Conservation (phyloP, 1,140 invertebrate genomes). For the Saxidomus purpurata region DNA sequence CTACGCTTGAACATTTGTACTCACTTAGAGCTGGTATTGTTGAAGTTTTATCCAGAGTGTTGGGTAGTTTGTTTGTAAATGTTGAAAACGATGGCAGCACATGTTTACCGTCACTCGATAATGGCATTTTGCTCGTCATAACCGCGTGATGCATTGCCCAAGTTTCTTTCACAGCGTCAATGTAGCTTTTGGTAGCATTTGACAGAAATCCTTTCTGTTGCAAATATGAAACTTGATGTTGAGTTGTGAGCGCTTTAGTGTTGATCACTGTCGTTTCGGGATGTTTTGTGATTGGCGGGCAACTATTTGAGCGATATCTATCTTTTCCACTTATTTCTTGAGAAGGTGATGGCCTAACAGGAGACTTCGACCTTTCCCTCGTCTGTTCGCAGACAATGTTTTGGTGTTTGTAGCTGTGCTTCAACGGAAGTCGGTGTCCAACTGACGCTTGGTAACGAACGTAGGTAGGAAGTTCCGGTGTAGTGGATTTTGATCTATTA, state of each 20-base stretch:
- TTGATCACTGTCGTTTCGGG: not conserved
- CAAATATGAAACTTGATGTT: not conserved
- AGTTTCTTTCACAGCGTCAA: slow-evolving; percentile 57
- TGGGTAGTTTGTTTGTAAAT: slow-evolving; percentile 31
- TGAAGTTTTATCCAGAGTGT: not conserved
- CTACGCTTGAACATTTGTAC: not conserved
- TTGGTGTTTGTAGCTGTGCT: slow-evolving; percentile 62
- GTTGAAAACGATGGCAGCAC: slow-evolving; percentile 55
- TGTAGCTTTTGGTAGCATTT: slow-evolving; percentile 1
- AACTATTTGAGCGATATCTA: slow-evolving; percentile 60
- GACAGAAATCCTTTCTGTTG: slow-evolving; percentile 16
- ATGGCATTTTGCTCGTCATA: slow-evolving; percentile 46
- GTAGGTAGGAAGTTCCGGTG: not conserved
- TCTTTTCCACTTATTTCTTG: not conserved
- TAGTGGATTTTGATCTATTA: no score
- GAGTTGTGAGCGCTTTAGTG: not conserved
- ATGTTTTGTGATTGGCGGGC: slow-evolving; percentile 48
- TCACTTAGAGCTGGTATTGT: not conserved
- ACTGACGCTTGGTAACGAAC: slow-evolving; percentile 28
- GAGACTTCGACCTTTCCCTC: slow-evolving; percentile 19
- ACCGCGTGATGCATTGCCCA: slow-evolving; percentile 60
- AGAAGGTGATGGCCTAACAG: not conserved
- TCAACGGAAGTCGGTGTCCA: slow-evolving; percentile 59
- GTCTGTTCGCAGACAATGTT: not conserved
- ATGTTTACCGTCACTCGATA: not conserved